These are phyloP conservation scores for Pentalonia nigronervosa DNA, from an alignment of 1,140 invertebrate species.

Conservation along the genomic window DNA sequence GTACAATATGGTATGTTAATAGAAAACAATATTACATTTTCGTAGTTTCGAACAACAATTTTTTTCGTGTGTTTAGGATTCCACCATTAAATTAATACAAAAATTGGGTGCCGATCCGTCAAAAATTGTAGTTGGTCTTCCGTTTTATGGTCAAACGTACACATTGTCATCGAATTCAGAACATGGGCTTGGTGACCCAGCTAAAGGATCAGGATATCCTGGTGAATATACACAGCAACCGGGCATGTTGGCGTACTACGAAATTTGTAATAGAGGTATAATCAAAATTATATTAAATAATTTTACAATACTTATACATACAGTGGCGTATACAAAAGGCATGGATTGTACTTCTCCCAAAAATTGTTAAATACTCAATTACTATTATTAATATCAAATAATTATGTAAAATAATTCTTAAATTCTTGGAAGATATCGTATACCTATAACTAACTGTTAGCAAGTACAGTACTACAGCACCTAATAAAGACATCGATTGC, in stretches of 20 bases:
- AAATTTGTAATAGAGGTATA: slow-evolving; percentile 82
- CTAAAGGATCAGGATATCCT: slow-evolving; percentile 75
- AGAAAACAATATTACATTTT: background rate
- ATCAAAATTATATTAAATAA: background rate
- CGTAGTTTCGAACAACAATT: background rate
- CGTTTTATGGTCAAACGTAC: slow-evolving; percentile 89
- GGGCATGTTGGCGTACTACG: slow-evolving; percentile 88
- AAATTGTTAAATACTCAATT: no score
- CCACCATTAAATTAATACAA: slow-evolving; percentile 77
- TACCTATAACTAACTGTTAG: no score
- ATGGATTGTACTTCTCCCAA: no score
- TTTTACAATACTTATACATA: background rate
- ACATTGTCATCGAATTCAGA: slow-evolving; percentile 69
- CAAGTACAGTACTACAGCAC: no score
- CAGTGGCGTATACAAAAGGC: no score
- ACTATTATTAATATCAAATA: no score
- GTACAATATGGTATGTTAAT: slow-evolving; percentile 77
- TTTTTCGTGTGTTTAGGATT: slow-evolving; percentile 69
- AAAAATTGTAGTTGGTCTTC: slow-evolving; percentile 85
- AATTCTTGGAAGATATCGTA: no score
- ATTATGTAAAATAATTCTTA: no score
- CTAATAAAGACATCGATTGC: no score
- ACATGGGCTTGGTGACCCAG: slow-evolving; percentile 66
- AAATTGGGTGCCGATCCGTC: slow-evolving; percentile 76
- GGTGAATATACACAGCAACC: slow-evolving; percentile 87